Percentiles rank a stretch among this genome's conserved stretches.
Conservation (phyloP, 2,797 vertebrate species). For the Leuciscus waleckii region DNA sequence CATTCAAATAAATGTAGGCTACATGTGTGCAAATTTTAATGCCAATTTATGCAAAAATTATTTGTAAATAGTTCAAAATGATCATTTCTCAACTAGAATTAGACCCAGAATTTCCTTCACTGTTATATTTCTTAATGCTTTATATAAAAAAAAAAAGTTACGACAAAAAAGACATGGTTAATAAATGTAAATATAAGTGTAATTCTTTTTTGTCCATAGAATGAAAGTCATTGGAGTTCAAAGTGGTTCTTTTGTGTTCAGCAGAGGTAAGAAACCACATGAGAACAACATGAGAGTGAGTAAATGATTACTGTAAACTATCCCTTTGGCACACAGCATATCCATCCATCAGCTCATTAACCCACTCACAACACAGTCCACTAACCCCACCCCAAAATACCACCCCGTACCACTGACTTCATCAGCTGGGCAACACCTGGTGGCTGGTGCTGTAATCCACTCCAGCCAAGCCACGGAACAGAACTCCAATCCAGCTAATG, state of each 20-base stretch:
- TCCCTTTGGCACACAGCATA: constrained; percentile 13
- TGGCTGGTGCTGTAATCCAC: constrained; percentile 46
- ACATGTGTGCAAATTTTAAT: no score
- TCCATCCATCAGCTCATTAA: constrained; percentile 44
- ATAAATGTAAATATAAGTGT: no score
- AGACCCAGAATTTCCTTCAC: no score
- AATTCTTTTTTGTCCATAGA: background rate
- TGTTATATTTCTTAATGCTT: no score
- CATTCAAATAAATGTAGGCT: no score
- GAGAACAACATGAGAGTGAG: background rate
- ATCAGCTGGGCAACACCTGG: constrained; percentile 44
- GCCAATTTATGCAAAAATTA: no score
- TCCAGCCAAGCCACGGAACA: constrained; percentile 24
- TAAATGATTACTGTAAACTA: background rate
- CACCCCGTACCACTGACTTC: background rate
- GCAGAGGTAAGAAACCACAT: background rate
- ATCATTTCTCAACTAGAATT: no score
- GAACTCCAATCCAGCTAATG: constrained; percentile 51
- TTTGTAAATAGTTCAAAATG: no score
- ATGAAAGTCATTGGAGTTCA: background rate
- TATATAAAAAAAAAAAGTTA: no score
- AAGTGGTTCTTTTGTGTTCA: background rate
- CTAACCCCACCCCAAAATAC: background rate
- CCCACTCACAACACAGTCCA: constrained; percentile 24
- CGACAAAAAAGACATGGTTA: no score